Evolutionary conservation across 1,140 invertebrate genomes (phyloP), one percentile per base, ranked within the genome.

Genomic region (Eueides isabella): DNA sequence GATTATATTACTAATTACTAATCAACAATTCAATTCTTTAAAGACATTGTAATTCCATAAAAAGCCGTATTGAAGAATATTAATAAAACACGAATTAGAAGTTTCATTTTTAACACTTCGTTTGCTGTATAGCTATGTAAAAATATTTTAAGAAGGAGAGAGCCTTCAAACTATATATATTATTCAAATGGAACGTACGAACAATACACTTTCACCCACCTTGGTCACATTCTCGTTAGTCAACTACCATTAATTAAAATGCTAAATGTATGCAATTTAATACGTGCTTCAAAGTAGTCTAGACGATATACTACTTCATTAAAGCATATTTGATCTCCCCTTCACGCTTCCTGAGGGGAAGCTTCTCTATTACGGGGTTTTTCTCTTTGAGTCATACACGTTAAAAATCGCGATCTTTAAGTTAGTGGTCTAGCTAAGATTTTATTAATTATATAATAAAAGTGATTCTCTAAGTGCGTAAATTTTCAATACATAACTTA

Each of bases 271-370:
- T 62, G 29, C 61, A 30, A 30, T 62, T 62, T 62, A 62, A 62
- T 62, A 62, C 16, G 61, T 23, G 1, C 61, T 69, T 33, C 23
- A 31, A 35, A 61, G 67, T 55, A 61, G 68, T 70, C 68, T 70
- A 70, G 68, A 70, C 68, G 61, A 70, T 55, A 35, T 38, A 35
- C 67, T 55, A 68, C 68, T 70, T 70, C 68, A 70, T 70, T 70
- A 70, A 63, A 70, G 33, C 68, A 70, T 63, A 70, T 70, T 70
- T 70, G 68, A 70, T 70, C 55, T 62, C 68, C 61, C 68, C 61
- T 70, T 70, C 61, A 38, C 33, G 33, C 61, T 70, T 70, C 68
- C 61, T 70, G 61, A 70, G 68, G 55, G 68, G 23, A 38, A 35
- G 11, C 61, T 41, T 41, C 67, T 55, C 68, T 70, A 61, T 23